Conservation (phyloP, 2,797 vertebrate species). For the Peromyscus melanophrys region DNA sequence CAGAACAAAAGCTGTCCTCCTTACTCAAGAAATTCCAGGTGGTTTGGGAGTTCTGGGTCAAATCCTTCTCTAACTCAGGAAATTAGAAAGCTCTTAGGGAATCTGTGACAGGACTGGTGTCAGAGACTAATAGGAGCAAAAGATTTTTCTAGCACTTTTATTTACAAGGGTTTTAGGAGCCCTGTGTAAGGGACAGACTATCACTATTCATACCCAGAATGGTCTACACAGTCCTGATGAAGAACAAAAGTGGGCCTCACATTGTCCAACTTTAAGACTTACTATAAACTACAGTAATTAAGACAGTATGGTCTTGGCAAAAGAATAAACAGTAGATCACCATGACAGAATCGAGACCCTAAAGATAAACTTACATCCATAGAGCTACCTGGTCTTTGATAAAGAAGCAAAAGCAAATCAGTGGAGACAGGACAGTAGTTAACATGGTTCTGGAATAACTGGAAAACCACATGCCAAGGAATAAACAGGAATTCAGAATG, state of each 20-base stretch:
- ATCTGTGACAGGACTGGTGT: background rate
- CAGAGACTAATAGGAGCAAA: background rate
- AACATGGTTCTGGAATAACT: background rate
- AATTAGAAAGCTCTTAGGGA: background rate
- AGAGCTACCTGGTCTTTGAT: constrained; percentile 8
- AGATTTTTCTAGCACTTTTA: background rate
- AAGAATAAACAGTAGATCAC: background rate
- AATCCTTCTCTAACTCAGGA: background rate
- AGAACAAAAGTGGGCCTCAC: background rate
- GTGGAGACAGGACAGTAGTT: background rate
- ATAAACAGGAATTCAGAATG: constrained; percentile 35
- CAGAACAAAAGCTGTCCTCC: background rate
- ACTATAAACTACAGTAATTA: background rate
- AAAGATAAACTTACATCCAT: background rate
- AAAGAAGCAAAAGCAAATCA: constrained; percentile 36
- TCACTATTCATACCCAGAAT: background rate
- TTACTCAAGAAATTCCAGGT: constrained; percentile 6
- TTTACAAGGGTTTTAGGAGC: constrained; percentile 14
- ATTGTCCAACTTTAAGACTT: background rate
- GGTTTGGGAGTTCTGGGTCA: background rate
- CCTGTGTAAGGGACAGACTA: background rate
- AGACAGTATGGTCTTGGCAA: constrained; percentile 28
- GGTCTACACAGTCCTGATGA: background rate
- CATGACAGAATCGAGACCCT: background rate
- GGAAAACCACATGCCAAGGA: background rate